Evolutionary conservation across 2,113 vertebrate species (phyloP).

Genomic region (Callopanchax toddi): DNA sequence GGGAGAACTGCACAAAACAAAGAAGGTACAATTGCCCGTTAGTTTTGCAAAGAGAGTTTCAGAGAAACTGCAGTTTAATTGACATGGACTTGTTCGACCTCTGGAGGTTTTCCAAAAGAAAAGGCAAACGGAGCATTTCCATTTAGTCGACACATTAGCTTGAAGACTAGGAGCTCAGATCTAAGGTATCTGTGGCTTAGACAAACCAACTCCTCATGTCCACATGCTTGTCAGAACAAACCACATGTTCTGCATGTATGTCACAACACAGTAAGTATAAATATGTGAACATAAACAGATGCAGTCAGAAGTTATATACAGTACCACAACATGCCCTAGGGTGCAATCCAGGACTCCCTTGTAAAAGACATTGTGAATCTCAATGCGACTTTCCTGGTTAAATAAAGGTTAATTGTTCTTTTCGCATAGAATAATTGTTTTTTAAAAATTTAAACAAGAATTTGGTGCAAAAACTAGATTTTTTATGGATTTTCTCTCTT

Average conservation of each 20-base stretch:
- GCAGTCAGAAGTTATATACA: no score
- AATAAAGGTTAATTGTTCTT: no score
- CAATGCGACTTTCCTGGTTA: no score
- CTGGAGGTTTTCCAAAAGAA: slow-evolving; percentile 44
- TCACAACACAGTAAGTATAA: background rate
- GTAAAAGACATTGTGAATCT: no score
- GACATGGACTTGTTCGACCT: slow-evolving; percentile 37
- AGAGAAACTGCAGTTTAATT: slow-evolving; percentile 54
- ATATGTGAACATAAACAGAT: no score
- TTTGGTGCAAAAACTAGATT: no score
- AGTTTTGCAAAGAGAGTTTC: slow-evolving; percentile 40
- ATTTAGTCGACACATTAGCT: slow-evolving; percentile 25
- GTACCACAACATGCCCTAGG: no score
- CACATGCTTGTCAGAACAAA: slow-evolving; percentile 9
- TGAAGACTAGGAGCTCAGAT: slow-evolving; percentile 17
- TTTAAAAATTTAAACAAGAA: no score
- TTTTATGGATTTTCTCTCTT: no score
- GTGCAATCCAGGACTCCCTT: no score
- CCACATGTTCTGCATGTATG: slow-evolving; percentile 1
- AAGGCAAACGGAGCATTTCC: slow-evolving; percentile 47
- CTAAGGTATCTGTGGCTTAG: slow-evolving; percentile 26
- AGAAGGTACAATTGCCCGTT: slow-evolving; percentile 30
- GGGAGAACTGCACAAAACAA: slow-evolving; percentile 31
- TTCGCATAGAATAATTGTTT: no score
- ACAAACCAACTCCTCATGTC: slow-evolving; percentile 7